Evolutionary conservation across 2,797 vertebrate species (phyloP), one percentile per base, ranked within the genome.

Genomic region (Galaxias olidus): DNA sequence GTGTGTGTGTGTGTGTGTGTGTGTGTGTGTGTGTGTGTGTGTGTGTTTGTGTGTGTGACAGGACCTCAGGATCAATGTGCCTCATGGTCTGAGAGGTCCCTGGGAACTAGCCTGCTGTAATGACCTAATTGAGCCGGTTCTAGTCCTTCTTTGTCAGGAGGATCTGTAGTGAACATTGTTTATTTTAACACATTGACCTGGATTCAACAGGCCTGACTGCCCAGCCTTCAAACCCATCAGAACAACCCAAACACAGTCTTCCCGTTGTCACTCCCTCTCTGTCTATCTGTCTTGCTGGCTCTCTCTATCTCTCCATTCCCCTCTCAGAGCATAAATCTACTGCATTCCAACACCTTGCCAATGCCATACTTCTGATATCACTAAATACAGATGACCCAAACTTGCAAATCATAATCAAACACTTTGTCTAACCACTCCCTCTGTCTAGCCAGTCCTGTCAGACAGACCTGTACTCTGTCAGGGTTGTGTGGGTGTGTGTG

Each of bases 91-190:
- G 18, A 48, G 48, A 61, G 59, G 59, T 15, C 64, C 58, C 44
- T 59, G 55, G 43, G 64, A 52, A 56, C 45, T 30, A 51, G 43
- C 50, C 66, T 55, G 30, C 51, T 68, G 59, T 48, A 56, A 56
- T 49, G 59, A 68, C 45, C 51, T 61, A 54, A 61, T 49, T 61
- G 52, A 54, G 43, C 19, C n/a, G 41, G 17, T 60, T 49, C 30
- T 61, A 61, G 45, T 61, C 50, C 44, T 40, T 55, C 30, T 54
- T 55, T 61, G 66, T 68, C 40, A 13, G 42, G 13, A 12, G 49
- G 17, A 60, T 67, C 49, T 52, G 58, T 48, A 58, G 20, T 68
- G 66, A 56, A 42, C 66, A 40, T 18, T 68, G 66, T 68, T 68
- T 61, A 61, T 61, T 55, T 61, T 52, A 50, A 15, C 42, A 66